Conservation (phyloP, 2,797 vertebrate species). For the Myripristis jacobus region DNA sequence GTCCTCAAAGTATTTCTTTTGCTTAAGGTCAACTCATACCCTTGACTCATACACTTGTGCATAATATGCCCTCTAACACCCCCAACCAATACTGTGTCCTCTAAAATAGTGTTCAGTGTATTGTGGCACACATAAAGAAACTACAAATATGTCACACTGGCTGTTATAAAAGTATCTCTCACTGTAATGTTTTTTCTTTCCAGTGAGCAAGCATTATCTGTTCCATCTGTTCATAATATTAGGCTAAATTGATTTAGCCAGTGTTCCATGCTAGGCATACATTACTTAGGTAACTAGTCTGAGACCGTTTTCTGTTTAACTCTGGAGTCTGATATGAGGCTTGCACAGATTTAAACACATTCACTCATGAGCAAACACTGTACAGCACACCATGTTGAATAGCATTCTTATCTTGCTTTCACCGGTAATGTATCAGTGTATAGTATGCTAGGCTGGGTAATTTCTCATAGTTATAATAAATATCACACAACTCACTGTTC, state of each 20-base stretch:
- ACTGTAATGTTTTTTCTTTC: neutral
- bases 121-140: no score
- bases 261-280: neutral
- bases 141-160: no score
- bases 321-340: neutral
- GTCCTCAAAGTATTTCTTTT: neutral
- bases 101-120: neutral
- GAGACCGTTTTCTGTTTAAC: neutral
- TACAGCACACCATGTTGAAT: neutral
- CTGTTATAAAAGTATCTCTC: neutral
- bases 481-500: neutral
- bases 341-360: neutral
- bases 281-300: neutral
- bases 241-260: neutral
- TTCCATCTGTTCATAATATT: neutral
- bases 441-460: neutral
- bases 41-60: neutral
- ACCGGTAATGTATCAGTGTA: neutral
- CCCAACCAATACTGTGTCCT: neutral
- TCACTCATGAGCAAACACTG: neutral
- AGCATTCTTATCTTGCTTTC: neutral
- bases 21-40: neutral
- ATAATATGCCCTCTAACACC: neutral
- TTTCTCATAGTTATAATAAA: no score
- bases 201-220: neutral